Evolutionary conservation across 2,888 invertebrate genomes (phyloP), one percentile per base, ranked within the genome.

Genomic region (Phyto melanocephala): DNA sequence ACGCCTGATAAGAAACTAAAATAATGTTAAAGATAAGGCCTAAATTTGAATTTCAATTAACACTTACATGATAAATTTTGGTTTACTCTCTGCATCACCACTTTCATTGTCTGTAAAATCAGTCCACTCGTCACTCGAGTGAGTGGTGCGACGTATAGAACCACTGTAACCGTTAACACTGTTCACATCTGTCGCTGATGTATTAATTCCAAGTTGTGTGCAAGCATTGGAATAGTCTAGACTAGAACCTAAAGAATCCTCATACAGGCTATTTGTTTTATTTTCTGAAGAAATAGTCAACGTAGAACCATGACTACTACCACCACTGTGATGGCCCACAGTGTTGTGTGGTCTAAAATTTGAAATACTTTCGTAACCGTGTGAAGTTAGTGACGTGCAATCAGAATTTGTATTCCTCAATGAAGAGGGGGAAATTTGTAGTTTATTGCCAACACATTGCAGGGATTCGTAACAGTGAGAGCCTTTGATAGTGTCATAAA

Each of bases 401-500:
- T 90, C 87, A 15, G 85, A 80, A 62, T 62, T 80, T 84, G 84
- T 85, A 62, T 65, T 76, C 60, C 47, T 72, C 54, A 84, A 42
- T 0, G 42, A 15, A 20, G 50, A 79, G 15, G 71, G 56, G 22
- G 70, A 82, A 24, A 65, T 78, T 63, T 67, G 70, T 11, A 75
- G n/a, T 47, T 78, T 71, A 45, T 54, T 71, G 47, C 77, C 71
- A 1, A 71, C 63, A 15, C 63, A 40, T 58, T 87, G 86, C 65
- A 90, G 58, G 10, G 88, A 86, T 58, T 91, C 91, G 71, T 91
- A 90, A 80, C 89, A 89, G 37, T 89, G 87, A 0, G 93, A 92
- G 54, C 93, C 93, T 86, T 93, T 94, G 80, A 94, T 94, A 0
- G 93, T 93, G 82, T 93, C 94, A 85, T 94, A 94, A 83, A 94